A percentile compares a stretch with the other conserved stretches of the same genome.
Evolutionary conservation across 2,888 invertebrate genomes (phyloP).

Genomic region (Antheraea yamamai): DNA sequence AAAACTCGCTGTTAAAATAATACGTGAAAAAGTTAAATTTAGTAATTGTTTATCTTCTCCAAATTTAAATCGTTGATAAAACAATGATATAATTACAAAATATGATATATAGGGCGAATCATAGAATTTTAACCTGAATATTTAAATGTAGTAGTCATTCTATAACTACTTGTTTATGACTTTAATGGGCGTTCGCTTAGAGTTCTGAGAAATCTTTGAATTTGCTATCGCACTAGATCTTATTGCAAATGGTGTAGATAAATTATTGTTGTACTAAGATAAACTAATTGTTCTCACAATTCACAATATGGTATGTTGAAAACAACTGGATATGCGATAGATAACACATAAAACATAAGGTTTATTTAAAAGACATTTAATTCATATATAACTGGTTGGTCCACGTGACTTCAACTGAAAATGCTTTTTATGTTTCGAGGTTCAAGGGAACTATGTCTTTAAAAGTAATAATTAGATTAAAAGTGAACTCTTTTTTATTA

Average conservation of each 20-base stretch:
- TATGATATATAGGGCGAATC: neutral
- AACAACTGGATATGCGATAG: conserved; percentile 1
- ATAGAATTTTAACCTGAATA: neutral
- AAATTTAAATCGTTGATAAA: neutral
- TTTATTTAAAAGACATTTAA: neutral
- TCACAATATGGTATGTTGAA: neutral
- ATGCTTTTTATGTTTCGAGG: neutral
- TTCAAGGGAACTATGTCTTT: neutral
- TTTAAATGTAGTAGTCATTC: neutral
- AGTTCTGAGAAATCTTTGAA: conserved; percentile 35
- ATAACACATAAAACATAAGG: neutral
- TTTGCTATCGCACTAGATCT: conserved; percentile 24
- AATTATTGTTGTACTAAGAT: conserved; percentile 19
- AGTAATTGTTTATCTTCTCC: neutral
- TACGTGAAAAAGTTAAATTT: neutral
- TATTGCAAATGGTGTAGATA: conserved; percentile 26
- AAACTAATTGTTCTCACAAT: conserved; percentile 8
- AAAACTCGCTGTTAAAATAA: no score
- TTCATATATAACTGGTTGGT: neutral
- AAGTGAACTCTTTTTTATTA: neutral
- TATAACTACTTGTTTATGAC: conserved; percentile 21
- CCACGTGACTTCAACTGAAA: neutral
- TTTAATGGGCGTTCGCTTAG: conserved; percentile 33
- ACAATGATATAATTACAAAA: neutral
- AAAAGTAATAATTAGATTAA: neutral